Evolutionary conservation across 2,113 vertebrate species (phyloP).

Genomic region (Falcunculus frontatus): DNA sequence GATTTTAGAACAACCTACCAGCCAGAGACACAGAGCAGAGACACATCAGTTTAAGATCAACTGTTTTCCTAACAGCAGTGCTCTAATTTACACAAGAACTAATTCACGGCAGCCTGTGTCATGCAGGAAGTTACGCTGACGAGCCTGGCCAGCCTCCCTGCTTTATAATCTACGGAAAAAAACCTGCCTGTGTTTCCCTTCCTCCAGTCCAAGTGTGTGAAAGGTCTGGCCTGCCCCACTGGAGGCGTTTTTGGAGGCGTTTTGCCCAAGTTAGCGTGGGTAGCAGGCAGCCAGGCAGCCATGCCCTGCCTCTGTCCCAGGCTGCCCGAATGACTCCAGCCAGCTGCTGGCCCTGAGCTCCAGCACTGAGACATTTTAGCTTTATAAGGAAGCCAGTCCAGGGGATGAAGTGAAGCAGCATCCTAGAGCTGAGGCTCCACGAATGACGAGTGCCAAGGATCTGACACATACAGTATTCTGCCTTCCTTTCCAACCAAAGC

Average conservation of each 20-base stretch:
- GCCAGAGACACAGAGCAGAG: background rate
- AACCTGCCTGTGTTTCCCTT: slow-evolving; percentile 42
- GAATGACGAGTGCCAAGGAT: background rate
- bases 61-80: slow-evolving; percentile 7
- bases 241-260: background rate
- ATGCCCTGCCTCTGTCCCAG: background rate
- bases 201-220: slow-evolving; percentile 53
- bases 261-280: background rate
- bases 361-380: background rate
- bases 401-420: background rate
- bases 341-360: background rate
- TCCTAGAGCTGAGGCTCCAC: background rate
- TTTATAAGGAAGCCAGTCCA: slow-evolving; percentile 20
- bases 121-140: slow-evolving; percentile 20
- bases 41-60: background rate
- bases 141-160: background rate
- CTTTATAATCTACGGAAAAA: slow-evolving; percentile 50
- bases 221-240: slow-evolving; percentile 49
- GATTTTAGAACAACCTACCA: background rate
- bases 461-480: background rate
- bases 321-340: background rate
- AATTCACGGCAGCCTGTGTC: slow-evolving; percentile 32
- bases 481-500: background rate
- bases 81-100: slow-evolving; percentile 25
- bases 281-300: background rate